phyloP scores from a whole-genome alignment of 2,888 invertebrate species.

The Elegia similella region DNA sequence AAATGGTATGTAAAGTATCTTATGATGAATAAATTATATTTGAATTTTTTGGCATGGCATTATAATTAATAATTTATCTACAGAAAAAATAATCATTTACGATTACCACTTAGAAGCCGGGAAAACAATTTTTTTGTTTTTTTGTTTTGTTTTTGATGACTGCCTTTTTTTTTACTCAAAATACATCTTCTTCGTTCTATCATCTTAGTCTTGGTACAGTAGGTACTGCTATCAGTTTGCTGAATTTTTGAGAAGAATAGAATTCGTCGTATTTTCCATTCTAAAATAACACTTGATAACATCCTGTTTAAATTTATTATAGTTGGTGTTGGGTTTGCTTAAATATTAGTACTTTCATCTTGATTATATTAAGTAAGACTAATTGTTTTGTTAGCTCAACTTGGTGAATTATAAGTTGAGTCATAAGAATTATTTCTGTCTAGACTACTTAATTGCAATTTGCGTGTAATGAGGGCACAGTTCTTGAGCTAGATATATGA shows the following conservation, averaged over 20 bases:
- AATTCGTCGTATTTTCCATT: constrained; percentile 5
- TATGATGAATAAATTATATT: no score
- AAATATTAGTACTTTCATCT: background rate
- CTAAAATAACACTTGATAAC: background rate
- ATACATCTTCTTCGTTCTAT: background rate
- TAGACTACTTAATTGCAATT: background rate
- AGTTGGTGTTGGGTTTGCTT: background rate
- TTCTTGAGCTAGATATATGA: no score
- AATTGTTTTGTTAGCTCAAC: background rate
- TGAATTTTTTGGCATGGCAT: no score
- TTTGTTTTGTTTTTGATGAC: background rate
- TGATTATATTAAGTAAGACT: background rate
- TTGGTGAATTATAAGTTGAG: background rate
- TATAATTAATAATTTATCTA: no score
- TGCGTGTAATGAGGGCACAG: background rate
- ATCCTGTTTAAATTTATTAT: constrained; percentile 5
- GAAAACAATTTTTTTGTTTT: no score
- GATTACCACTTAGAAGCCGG: no score
- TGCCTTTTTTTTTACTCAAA: background rate
- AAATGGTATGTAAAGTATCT: no score
- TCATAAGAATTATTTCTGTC: background rate
- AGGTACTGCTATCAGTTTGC: constrained; percentile 3
- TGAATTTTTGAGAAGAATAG: constrained; percentile 4
- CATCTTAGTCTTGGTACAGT: background rate
- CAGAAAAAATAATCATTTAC: no score